Evolutionary conservation across 1,140 invertebrate species (phyloP).

Genomic region (Lordiphosa clarofinis): DNA sequence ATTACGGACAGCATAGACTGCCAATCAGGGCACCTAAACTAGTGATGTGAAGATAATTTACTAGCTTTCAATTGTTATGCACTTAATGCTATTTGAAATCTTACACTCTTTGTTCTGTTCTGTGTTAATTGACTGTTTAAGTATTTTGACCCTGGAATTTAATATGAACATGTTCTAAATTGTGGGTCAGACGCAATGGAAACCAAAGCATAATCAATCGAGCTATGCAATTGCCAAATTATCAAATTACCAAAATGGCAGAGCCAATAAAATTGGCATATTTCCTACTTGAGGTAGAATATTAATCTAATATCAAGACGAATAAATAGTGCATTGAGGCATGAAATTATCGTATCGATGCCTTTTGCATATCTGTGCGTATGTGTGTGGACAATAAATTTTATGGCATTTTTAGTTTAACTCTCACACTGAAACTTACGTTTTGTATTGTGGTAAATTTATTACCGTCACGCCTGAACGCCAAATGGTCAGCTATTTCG

Average conservation of each 20-base stretch:
- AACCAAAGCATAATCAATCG: constrained; percentile 4
- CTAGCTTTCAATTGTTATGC: no score
- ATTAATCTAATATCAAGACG: neutral
- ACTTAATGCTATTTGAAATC: no score
- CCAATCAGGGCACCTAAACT: no score
- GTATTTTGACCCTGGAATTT: no score
- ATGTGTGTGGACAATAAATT: constrained; percentile 39
- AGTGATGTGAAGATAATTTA: no score
- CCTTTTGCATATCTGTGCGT: constrained; percentile 19
- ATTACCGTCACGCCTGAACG: constrained; percentile 60
- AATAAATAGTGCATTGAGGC: constrained; percentile 38
- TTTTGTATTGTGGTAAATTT: constrained; percentile 57
- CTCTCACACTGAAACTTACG: constrained; percentile 36
- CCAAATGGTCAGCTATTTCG: constrained; percentile 49
- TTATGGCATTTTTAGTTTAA: constrained; percentile 49
- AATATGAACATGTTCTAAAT: neutral
- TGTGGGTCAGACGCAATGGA: neutral
- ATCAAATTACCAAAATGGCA: neutral
- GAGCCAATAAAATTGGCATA: neutral
- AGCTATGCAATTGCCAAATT: constrained; percentile 5
- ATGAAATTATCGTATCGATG: constrained; percentile 73
- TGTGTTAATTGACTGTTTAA: no score
- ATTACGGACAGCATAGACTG: no score
- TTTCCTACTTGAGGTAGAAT: neutral
- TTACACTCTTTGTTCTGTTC: no score